Evolutionary conservation across 2,888 invertebrate genomes (phyloP).

Genomic region (Caradrina clavipalpis): DNA sequence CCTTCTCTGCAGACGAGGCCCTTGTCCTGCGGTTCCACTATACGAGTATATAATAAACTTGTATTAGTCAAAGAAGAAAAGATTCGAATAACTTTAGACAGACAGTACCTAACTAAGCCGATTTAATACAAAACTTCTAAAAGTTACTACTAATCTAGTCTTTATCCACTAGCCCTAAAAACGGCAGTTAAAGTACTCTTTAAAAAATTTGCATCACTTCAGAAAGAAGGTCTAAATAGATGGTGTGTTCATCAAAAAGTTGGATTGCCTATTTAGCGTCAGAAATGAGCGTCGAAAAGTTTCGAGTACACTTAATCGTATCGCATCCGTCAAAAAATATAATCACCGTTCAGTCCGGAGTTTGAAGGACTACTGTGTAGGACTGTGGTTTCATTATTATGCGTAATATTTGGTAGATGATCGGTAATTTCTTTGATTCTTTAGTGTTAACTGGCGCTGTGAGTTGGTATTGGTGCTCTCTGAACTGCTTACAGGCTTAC

Average conservation of each 20-base stretch:
- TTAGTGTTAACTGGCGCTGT: too few relatives aligned
- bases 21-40: too few relatives aligned
- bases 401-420: background rate
- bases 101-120: background rate
- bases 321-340: conserved; percentile 66
- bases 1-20: too few relatives aligned
- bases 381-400: background rate
- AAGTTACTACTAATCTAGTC: background rate
- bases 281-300: conserved; percentile 63
- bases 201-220: conserved; percentile 19
- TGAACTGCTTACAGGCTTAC: too few relatives aligned
- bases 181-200: conserved; percentile 16
- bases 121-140: conserved; percentile 5
- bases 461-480: too few relatives aligned
- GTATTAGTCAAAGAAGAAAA: too few relatives aligned
- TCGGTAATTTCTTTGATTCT: too few relatives aligned
- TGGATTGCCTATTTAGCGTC: conserved; percentile 74
- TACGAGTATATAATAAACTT: too few relatives aligned
- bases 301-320: conserved; percentile 64
- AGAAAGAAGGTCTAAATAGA: conserved; percentile 45
- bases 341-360: conserved; percentile 55
- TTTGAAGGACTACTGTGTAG: conserved; percentile 17
- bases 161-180: conserved; percentile 1
- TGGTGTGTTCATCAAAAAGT: conserved; percentile 73
- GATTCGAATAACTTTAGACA: background rate